Base-by-base conservation (phyloP, 64 coral and sea anemone species). In the Montipora efflorescens region DNA sequence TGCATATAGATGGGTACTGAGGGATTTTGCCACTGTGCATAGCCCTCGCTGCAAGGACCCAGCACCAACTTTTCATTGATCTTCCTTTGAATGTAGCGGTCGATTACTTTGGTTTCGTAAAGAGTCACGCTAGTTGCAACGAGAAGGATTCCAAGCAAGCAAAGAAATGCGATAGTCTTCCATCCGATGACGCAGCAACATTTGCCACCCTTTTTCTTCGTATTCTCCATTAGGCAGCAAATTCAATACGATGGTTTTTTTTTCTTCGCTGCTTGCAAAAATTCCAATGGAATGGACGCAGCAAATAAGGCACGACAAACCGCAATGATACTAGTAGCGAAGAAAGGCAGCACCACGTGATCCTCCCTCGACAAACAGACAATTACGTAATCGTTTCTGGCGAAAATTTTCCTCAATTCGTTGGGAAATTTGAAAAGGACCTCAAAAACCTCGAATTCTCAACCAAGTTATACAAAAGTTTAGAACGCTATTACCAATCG, bases 1-100 rank as follows among this genome's bases (percentile, higher is more conserved):
- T 99, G 92, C 71, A 96, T 49, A 45, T 96, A 99, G 25, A 99
- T 94, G 7, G 98, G 89, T 3, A 94, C 81, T 10, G 81, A 66
- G 18, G 98, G 98, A n/a, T 74, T 71, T 79, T 68, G 66, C 98
- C 98, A 99, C 5, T 95, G 78, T 5, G 91, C 79, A 8, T 82
- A 95, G 51, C 70, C 87, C 18, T 89, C 57, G 7, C 95, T 94
- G 57, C 75, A 85, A 5, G 98, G 95, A 59, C 85, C 90, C 5
- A 99, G 90, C 9, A 92, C 90, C 23, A 98, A 67, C 15, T 81
- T 69, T 3, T 87, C 69, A 77, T 95, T 45, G 18, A 98, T 95
- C 66, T 98, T 92, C 18, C 83, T 90, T 72, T 98, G 92, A 66
- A 98, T 98, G 45, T 76, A 74, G 22, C 80, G 46, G 59, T 98